Percentiles rank a stretch among this genome's conserved stretches.
These are phyloP conservation scores for Aptenodytes forsteri DNA, from an alignment of 2,113 vertebrate species.

Conservation along the genomic window DNA sequence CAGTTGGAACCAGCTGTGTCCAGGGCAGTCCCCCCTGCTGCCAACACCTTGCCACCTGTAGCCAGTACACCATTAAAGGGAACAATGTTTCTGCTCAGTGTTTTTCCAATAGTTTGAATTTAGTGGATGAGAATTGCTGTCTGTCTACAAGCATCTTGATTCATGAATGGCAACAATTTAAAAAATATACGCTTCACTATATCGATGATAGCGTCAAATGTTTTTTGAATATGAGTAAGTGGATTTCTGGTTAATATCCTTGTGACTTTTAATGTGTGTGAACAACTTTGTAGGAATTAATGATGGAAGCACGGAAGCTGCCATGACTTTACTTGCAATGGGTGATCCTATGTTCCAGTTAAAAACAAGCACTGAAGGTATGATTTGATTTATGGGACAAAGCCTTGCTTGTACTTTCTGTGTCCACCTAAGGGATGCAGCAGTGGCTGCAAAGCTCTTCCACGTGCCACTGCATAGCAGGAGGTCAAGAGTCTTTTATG, in stretches of 20 bases:
- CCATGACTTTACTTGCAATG: slow-evolving; percentile 90
- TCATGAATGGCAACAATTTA: neutral
- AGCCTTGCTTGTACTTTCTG: neutral
- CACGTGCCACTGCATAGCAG: neutral
- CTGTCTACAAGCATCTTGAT: neutral
- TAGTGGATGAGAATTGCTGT: neutral
- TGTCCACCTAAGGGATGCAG: neutral
- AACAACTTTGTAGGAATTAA: slow-evolving; percentile 69
- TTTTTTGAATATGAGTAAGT: neutral
- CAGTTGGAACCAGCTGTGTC: neutral
- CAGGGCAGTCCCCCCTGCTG: neutral
- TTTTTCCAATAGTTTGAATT: neutral
- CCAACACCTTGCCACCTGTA: neutral
- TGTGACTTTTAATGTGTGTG: neutral
- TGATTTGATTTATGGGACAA: neutral
- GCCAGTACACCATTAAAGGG: neutral
- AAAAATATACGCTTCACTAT: fast-evolving
- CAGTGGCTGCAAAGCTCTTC: neutral
- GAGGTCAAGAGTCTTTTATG: neutral
- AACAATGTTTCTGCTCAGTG: neutral
- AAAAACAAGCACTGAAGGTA: slow-evolving; percentile 66
- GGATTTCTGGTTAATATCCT: neutral
- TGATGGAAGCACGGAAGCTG: slow-evolving; percentile 89
- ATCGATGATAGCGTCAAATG: neutral
- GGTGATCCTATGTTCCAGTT: slow-evolving; percentile 77